phyloP scores from a whole-genome alignment of 2,113 vertebrate genomes.

The Callipepla squamata region DNA sequence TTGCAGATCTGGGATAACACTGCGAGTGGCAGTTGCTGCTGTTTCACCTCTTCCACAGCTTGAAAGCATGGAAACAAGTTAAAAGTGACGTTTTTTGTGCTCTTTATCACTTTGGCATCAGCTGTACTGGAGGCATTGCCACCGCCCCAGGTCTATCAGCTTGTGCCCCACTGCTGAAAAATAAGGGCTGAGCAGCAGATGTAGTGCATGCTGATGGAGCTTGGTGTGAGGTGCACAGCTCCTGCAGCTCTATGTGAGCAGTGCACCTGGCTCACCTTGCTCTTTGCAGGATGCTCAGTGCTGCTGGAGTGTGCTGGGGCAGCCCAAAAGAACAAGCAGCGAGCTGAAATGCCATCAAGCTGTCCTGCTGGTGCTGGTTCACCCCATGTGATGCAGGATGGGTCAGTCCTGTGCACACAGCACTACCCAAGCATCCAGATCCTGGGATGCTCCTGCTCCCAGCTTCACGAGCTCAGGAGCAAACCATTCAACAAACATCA shows the following conservation, averaged over 20 bases:
- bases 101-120: neutral
- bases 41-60: neutral
- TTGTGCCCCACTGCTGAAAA: neutral
- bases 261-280: rapidly evolving
- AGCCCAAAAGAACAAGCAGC: neutral
- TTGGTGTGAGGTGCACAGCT: rapidly evolving
- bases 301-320: neutral
- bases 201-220: rapidly evolving
- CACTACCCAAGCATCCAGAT: neutral
- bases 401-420: rapidly evolving
- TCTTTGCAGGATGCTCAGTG: neutral
- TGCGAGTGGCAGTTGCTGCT: neutral
- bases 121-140: neutral
- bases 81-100: neutral
- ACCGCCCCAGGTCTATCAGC: neutral
- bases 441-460: no score
- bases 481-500: neutral
- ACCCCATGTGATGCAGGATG: rapidly evolving
- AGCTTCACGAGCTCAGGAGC: neutral
- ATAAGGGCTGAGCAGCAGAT: rapidly evolving
- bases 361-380: neutral
- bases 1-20: neutral
- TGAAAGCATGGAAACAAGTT: neutral
- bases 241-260: rapidly evolving
- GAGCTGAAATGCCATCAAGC: neutral